These are phyloP conservation scores for Andricus quercusramuli DNA, from an alignment of 2,888 invertebrate genomes.

Conservation along the genomic window DNA sequence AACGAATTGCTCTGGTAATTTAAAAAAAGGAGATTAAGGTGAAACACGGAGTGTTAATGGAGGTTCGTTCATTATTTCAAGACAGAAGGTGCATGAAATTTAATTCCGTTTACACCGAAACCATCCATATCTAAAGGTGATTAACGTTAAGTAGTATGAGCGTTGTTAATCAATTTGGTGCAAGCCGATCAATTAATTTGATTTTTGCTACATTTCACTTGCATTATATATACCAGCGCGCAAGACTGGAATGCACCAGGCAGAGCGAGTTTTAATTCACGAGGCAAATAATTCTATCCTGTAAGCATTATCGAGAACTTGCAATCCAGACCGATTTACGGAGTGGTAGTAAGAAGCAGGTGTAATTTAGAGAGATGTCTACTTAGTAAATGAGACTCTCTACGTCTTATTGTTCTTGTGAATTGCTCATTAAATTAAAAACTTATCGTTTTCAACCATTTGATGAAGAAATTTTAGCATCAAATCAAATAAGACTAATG, in stretches of 20 bases:
- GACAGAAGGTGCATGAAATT: slow-evolving; percentile 28
- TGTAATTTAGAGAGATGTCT: background rate
- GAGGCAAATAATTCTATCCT: slow-evolving; percentile 26
- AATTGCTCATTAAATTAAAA: background rate
- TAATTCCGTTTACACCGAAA: slow-evolving; percentile 22
- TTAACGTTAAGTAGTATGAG: slow-evolving; percentile 27
- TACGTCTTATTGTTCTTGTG: background rate
- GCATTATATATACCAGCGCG: background rate
- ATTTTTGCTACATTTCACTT: slow-evolving; percentile 37
- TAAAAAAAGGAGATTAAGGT: slow-evolving; percentile 1
- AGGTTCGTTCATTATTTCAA: background rate
- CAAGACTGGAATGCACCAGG: background rate
- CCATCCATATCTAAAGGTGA: background rate
- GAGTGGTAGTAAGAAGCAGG: too few relatives aligned
- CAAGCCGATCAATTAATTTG: slow-evolving; percentile 19
- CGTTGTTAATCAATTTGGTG: slow-evolving; percentile 30
- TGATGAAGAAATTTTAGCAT: too few relatives aligned
- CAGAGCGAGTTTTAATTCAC: slow-evolving; percentile 16
- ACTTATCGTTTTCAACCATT: background rate
- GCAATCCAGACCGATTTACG: background rate
- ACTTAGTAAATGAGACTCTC: slow-evolving; percentile 1
- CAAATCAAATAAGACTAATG: background rate
- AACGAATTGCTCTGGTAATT: background rate
- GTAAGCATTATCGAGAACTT: slow-evolving; percentile 1
- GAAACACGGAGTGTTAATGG: slow-evolving; percentile 26